These are phyloP conservation scores for Lagria hirta DNA, from an alignment of 2,888 invertebrate species.

Conservation along the genomic window DNA sequence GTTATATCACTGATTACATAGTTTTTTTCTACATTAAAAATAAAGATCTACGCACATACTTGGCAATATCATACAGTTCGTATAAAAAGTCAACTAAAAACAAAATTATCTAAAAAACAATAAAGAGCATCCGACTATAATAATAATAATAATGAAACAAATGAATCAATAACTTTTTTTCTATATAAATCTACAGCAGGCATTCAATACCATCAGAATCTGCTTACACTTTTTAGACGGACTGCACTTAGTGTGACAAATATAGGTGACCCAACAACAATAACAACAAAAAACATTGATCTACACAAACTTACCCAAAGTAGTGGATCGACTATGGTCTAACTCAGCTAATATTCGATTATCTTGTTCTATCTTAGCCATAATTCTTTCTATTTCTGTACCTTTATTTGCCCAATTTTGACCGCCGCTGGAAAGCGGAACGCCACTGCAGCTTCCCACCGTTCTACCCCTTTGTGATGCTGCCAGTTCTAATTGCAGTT, in stretches of 20 bases:
- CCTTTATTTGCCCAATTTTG: slow-evolving; percentile 54
- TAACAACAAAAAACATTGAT: slow-evolving; percentile 6
- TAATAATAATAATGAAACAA: too few species aligned
- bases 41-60: too few species aligned
- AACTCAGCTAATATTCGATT: slow-evolving; percentile 86
- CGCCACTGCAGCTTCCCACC: slow-evolving; percentile 36
- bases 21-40: too few species aligned
- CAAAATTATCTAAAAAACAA: background rate
- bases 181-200: too few species aligned
- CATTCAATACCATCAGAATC: slow-evolving; percentile 2
- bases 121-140: too few species aligned
- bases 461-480: slow-evolving; percentile 52
- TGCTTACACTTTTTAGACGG: slow-evolving; percentile 11
- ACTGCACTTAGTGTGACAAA: slow-evolving; percentile 6
- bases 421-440: slow-evolving; percentile 44
- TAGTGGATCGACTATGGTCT: slow-evolving; percentile 78
- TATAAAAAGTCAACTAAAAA: slow-evolving; percentile 13
- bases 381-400: slow-evolving; percentile 88
- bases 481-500: slow-evolving; percentile 83
- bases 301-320: slow-evolving; percentile 57
- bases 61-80: slow-evolving; percentile 15
- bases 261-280: slow-evolving; percentile 9
- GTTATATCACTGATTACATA: too few species aligned
- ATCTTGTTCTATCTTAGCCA: slow-evolving; percentile 93
- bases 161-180: too few species aligned